These are phyloP conservation scores for Microtus ochrogaster DNA, from an alignment of 2,113 vertebrate species.

Conservation along the genomic window DNA sequence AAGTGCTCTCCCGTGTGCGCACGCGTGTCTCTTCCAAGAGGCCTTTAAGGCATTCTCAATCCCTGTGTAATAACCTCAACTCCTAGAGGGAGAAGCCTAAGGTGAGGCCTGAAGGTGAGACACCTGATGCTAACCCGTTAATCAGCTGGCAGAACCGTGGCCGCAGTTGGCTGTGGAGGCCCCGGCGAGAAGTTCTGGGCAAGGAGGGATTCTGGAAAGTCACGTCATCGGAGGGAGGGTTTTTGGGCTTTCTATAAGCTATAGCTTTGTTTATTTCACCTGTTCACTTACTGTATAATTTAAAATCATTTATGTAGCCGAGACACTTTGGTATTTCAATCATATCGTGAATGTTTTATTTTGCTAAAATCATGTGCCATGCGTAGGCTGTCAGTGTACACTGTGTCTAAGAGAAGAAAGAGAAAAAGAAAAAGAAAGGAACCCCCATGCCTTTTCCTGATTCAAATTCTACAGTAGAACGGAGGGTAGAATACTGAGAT, in stretches of 20 bases:
- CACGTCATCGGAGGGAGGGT: constrained; percentile 64
- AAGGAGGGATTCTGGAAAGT: constrained; percentile 56
- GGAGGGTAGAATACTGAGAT: constrained; percentile 79
- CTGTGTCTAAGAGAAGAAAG: constrained; percentile 81
- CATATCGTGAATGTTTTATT: constrained; percentile 84
- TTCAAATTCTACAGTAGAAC: constrained; percentile 81
- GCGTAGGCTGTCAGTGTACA: constrained; percentile 82
- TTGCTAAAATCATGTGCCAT: constrained; percentile 84
- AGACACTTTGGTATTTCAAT: constrained; percentile 86
- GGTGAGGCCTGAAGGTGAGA: constrained; percentile 5
- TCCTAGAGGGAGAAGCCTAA: constrained; percentile 22
- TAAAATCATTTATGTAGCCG: constrained; percentile 86
- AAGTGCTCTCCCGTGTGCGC: neutral
- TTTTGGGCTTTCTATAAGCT: constrained; percentile 80
- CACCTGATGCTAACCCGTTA: neutral
- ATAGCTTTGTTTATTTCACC: constrained; percentile 86
- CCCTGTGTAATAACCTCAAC: neutral
- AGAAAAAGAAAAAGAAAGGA: constrained; percentile 37
- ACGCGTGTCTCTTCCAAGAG: neutral
- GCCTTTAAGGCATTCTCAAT: neutral
- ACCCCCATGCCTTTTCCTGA: constrained; percentile 79
- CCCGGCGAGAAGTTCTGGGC: constrained; percentile 16
- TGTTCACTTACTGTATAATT: constrained; percentile 86
- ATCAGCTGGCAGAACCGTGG: neutral
- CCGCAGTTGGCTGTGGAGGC: neutral